A percentile compares a stretch with the other conserved stretches of the same genome.
phyloP scores from a whole-genome alignment of 2,797 vertebrate genomes.

The Graptemys geographica region DNA sequence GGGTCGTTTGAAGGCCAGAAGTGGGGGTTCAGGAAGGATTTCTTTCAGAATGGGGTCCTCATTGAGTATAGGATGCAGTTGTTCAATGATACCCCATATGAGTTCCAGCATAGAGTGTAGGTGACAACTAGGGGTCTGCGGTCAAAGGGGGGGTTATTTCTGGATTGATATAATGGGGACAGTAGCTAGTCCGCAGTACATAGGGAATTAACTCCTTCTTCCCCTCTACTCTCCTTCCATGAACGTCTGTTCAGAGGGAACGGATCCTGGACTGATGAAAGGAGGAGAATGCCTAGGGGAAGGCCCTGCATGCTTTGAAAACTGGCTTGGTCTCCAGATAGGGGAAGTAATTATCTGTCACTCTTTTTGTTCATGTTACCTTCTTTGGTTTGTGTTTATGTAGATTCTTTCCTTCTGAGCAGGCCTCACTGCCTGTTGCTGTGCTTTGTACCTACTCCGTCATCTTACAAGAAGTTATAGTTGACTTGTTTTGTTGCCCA shows the following conservation, averaged over 20 bases:
- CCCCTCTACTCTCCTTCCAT: neutral
- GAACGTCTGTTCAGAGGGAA: neutral
- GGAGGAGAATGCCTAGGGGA: too few species aligned
- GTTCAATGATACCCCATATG: neutral
- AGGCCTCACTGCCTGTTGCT: neutral
- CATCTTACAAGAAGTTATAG: neutral
- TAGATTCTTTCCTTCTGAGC: neutral
- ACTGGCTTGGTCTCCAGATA: neutral
- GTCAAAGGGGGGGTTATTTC: neutral
- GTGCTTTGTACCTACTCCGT: neutral
- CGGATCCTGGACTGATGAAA: neutral
- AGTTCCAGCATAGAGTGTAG: neutral
- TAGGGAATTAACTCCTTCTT: neutral
- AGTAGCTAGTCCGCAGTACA: neutral
- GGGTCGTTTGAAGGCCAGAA: neutral
- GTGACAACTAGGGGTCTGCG: neutral
- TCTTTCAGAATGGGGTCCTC: neutral
- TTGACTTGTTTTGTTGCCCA: neutral
- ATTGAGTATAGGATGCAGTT: neutral
- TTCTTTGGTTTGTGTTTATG: neutral
- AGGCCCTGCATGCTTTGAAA: neutral
- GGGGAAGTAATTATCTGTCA: neutral
- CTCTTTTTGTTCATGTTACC: neutral
- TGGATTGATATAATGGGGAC: neutral
- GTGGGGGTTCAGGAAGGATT: neutral